These are phyloP conservation scores for Cervus canadensis DNA, from an alignment of 2,113 vertebrate genomes.

Conservation along the genomic window DNA sequence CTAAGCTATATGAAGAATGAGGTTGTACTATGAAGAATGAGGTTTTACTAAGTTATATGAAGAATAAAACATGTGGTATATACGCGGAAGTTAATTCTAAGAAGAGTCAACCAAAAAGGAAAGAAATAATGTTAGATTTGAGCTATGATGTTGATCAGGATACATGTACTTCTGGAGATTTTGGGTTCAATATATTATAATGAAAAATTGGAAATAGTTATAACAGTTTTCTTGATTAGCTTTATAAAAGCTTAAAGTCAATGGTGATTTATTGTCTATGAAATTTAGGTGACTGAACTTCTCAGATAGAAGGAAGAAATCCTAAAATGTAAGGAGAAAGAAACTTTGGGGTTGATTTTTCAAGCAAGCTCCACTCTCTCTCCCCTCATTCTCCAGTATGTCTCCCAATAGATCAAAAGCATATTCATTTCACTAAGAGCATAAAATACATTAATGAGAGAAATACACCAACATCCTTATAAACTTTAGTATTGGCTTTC, in stretches of 20 bases:
- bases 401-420: neutral
- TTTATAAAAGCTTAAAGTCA: neutral
- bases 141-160: neutral
- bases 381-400: neutral
- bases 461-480: neutral
- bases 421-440: neutral
- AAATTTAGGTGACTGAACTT: neutral
- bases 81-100: neutral
- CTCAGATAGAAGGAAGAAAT: neutral
- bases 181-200: neutral
- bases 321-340: neutral
- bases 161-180: neutral
- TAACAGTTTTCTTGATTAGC: neutral
- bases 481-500: neutral
- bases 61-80: neutral
- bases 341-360: neutral
- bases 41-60: neutral
- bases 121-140: neutral
- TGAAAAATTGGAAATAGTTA: neutral
- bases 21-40: neutral
- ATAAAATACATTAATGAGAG: neutral
- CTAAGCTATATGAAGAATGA: neutral
- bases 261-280: neutral
- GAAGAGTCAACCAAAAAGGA: neutral
- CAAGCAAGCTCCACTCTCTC: neutral